Evolutionary conservation across 2,888 invertebrate species (phyloP), one percentile per base, ranked within the genome.

Genomic region (Maniola hyperantus): DNA sequence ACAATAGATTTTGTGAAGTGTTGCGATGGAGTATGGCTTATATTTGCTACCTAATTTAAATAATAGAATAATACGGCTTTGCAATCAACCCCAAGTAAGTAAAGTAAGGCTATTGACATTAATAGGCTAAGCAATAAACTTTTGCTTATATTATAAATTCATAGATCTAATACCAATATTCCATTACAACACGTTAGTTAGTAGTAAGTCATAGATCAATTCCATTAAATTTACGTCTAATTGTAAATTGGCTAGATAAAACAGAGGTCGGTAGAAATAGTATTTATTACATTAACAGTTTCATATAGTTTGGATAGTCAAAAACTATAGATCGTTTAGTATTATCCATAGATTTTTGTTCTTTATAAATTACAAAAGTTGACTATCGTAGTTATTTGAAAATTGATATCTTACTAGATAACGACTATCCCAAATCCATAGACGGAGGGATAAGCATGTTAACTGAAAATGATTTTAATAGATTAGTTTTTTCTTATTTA

Each of bases 1-100:
- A 77, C 77, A 80, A 79, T 75, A 78, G 76, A 79, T 78, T 77
- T 77, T 83, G 83, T 83, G 76, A 87, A 84, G 89, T 92, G 91
- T 90, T 92, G 91, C 88, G 87, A 89, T 92, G 92, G 91, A 89
- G 87, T 89, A 91, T 91, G 87, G 89, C 91, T 90, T 88, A 70
- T 75, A 76, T 83, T 84, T 76, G 89, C 88, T 91, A 89, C 72
- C 67, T 59, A 65, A 57, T 42, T 57, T 57, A 7, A 20, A 83
- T 77, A 81, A 84, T 69, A 76, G 84, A 71, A 77, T 78, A 79
- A 77, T 78, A 69, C 69, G 60, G 84, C 87, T 88, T 85, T 79
- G 84, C 85, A 73, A 39, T 34, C 34, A 34, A 39, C 54, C 74
- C 73, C 69, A 70, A 64, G 73, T 74, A 72, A 75, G 75, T 77